phyloP scores from a whole-genome alignment of 2,797 vertebrate genomes.

The Malurus splendens region DNA sequence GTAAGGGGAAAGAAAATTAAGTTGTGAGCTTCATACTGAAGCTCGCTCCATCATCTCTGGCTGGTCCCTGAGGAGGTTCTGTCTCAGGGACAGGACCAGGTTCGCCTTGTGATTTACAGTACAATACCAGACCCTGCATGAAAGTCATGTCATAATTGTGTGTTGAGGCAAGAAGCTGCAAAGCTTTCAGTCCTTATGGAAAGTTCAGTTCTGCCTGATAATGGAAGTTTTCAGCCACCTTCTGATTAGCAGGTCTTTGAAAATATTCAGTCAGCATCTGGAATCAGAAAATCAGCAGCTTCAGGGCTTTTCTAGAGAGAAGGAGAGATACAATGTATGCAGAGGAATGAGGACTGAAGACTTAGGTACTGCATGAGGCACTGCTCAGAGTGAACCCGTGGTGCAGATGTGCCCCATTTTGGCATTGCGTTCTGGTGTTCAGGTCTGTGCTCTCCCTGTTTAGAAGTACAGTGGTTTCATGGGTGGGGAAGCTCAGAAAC shows the following conservation, averaged over 20 bases:
- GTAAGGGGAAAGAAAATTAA: neutral
- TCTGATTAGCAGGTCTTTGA: neutral
- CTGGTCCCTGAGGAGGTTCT: neutral
- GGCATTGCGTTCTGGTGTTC: neutral
- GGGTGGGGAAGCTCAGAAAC: neutral
- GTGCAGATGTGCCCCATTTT: neutral
- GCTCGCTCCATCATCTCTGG: neutral
- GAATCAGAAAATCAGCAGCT: neutral
- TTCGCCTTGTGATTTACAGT: neutral
- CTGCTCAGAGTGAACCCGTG: neutral
- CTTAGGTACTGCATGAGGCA: neutral
- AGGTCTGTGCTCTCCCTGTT: neutral
- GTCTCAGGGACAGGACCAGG: neutral
- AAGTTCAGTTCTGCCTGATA: neutral
- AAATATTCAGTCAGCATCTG: neutral
- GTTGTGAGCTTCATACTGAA: neutral
- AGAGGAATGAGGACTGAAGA: neutral
- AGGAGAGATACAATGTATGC: neutral
- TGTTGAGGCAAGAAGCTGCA: neutral
- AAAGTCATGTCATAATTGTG: neutral
- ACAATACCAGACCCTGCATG: neutral
- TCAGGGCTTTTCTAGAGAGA: neutral
- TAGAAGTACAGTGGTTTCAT: neutral
- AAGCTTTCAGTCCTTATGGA: neutral
- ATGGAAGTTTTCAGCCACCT: neutral